These are phyloP conservation scores for Synergus japonicus DNA, from an alignment of 2,888 invertebrate genomes.

Conservation along the genomic window DNA sequence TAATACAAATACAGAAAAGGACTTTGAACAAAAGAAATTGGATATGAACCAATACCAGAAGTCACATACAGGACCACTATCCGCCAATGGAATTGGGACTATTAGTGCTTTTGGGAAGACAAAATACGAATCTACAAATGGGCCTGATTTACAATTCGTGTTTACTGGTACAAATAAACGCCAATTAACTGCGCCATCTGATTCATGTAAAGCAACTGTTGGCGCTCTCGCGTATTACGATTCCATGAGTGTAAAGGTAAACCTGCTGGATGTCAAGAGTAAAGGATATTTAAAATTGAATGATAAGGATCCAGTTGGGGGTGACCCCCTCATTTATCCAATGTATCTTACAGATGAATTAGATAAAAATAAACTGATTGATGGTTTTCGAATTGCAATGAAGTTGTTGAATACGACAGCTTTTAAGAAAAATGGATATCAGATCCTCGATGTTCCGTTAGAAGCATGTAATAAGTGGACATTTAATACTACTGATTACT, in stretches of 20 bases:
- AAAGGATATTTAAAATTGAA: constrained; percentile 54
- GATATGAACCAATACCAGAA: constrained; percentile 78
- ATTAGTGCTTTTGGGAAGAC: constrained; percentile 83
- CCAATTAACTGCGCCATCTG: not conserved
- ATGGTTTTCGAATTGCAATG: constrained; percentile 88
- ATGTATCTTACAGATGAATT: constrained; percentile 86
- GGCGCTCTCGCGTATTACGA: constrained; percentile 52
- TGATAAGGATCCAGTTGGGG: constrained; percentile 50
- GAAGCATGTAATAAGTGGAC: constrained; percentile 86
- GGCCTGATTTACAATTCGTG: not conserved
- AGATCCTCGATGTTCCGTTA: constrained; percentile 85
- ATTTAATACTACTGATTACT: constrained; percentile 87
- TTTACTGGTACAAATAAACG: not conserved
- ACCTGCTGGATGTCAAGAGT: constrained; percentile 52
- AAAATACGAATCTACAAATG: constrained; percentile 73
- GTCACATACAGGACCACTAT: constrained; percentile 78
- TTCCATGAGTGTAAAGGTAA: constrained; percentile 43
- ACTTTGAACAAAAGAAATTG: constrained; percentile 65
- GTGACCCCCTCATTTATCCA: constrained; percentile 83
- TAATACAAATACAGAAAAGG: constrained; percentile 63
- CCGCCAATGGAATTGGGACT: constrained; percentile 78
- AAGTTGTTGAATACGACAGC: constrained; percentile 86
- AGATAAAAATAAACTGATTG: constrained; percentile 86
- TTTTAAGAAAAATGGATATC: constrained; percentile 87
- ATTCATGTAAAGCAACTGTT: not conserved